Base-by-base conservation (phyloP, 2,888 invertebrate species). In the Meliscaeva auricollis region DNA sequence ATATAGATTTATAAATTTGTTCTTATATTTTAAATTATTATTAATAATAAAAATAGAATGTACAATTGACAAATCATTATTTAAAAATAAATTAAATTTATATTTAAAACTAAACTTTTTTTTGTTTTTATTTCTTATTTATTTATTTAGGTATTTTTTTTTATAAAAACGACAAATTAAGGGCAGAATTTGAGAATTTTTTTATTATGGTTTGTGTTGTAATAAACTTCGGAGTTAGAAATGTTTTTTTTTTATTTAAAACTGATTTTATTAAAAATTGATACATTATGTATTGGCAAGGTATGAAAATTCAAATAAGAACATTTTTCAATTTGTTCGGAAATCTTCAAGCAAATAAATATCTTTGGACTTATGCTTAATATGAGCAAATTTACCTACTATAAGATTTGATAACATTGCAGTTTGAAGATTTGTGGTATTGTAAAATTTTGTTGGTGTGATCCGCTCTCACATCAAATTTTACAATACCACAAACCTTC, bases 61-160 rank as follows among this genome's bases (percentile, higher is more conserved):
- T 84, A 80, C 84, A 84, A 52, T 52, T 80, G 79, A 75, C 52
- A 80, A 80, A 75, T 58, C 17, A 58, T 66, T 62, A 30, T 26
- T 26, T 26, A 15, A 76, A 69, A 46, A 30, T 38, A 66, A 69
- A 73, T 44, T 22, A 54, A 52, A 13, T 17, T 52, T 41, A 22
- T 35, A 22, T 62, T 35, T 3, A n/a, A 35, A 22, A 48, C 13
- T 32, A 6, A 48, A 54, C 11, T 41, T 41, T 7, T 44, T 20
- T 32, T 48, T 22, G 4, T 54, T 68, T 52, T 9, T 26, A 26
- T 3, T 26, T 26, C 2, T 9, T 13, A 3, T 26, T 38, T 13
- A 9, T 3, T 38, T 38, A 38, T 38, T 38, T 13, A 9, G 5
- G 5, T 38, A 9, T 26, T 26, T 64, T 64, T 46, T 46, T 15